A percentile compares a stretch with the other conserved stretches of the same genome.
These are phyloP conservation scores for Muricea muricata DNA, from an alignment of 92 coral and sea anemone species.

Conservation along the genomic window DNA sequence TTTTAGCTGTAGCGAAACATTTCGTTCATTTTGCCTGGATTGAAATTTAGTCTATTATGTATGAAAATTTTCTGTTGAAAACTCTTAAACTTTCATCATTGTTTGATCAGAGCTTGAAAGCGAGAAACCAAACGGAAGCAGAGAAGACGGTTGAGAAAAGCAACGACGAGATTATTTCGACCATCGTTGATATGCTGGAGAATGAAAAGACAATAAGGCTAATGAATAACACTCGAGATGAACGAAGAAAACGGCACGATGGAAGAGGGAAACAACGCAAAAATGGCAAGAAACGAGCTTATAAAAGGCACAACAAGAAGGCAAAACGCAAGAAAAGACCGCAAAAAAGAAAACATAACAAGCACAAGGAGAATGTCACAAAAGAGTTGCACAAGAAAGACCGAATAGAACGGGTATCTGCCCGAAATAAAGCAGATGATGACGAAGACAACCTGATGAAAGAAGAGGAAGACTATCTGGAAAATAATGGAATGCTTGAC, in stretches of 20 bases:
- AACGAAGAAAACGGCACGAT: not conserved
- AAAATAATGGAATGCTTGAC: not conserved
- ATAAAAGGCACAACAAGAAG: not conserved
- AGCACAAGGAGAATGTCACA: not conserved
- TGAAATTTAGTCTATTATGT: too few species aligned
- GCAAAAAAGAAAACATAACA: not conserved
- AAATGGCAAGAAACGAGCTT: not conserved
- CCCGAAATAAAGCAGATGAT: not conserved
- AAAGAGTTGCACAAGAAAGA: constrained; percentile 11
- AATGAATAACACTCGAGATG: not conserved
- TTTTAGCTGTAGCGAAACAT: too few species aligned
- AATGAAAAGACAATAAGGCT: not conserved
- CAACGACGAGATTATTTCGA: constrained; percentile 32
- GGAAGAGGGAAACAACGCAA: not conserved
- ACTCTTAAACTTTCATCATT: too few species aligned
- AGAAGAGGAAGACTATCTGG: constrained; percentile 15
- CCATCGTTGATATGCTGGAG: constrained; percentile 26
- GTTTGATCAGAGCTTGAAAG: too few species aligned
- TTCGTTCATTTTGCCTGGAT: too few species aligned
- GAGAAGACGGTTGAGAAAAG: not conserved
- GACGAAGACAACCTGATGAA: constrained; percentile 28
- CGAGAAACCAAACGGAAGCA: not conserved
- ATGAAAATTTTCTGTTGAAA: too few species aligned
- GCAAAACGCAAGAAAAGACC: not conserved
- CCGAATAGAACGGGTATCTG: not conserved